phyloP scores from a whole-genome alignment of 2,888 invertebrate genomes.

The Andricus quercusramuli region DNA sequence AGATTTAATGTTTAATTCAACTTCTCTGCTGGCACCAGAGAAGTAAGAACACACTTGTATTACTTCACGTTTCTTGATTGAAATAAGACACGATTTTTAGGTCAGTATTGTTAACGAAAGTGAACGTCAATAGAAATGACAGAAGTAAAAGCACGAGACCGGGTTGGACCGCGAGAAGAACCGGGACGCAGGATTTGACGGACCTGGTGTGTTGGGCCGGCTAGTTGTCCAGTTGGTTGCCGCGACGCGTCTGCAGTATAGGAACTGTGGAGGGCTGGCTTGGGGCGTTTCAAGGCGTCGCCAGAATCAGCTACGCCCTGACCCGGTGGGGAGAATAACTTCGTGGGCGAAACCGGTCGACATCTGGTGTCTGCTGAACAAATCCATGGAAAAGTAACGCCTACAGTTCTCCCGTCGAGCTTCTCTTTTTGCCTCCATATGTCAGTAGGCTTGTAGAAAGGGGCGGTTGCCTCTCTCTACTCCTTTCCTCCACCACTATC shows the following conservation, averaged over 20 bases:
- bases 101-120: background rate
- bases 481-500: conserved; percentile 8
- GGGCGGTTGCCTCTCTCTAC: conserved; percentile 45
- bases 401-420: conserved; percentile 44
- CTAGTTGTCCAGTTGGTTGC: conserved; percentile 77
- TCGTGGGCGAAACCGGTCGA: conserved; percentile 44
- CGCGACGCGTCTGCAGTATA: conserved; percentile 75
- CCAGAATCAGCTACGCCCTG: conserved; percentile 41
- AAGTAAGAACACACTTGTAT: background rate
- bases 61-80: conserved; percentile 1
- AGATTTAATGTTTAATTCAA: conserved; percentile 8
- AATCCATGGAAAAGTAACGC: conserved; percentile 42
- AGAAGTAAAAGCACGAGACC: conserved; percentile 36
- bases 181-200: conserved; percentile 68
- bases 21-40: conserved; percentile 15
- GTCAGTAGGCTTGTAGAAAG: conserved; percentile 20
- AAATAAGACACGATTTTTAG: background rate
- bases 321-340: conserved; percentile 31
- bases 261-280: conserved; percentile 67
- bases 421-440: conserved; percentile 44
- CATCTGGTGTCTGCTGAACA: conserved; percentile 55
- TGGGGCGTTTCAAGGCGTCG: conserved; percentile 68
- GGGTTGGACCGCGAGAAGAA: conserved; percentile 45
- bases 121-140: conserved; percentile 3
- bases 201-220: conserved; percentile 66